phyloP scores from a whole-genome alignment of 2,888 invertebrate species.

The Netelia fuscicornis region DNA sequence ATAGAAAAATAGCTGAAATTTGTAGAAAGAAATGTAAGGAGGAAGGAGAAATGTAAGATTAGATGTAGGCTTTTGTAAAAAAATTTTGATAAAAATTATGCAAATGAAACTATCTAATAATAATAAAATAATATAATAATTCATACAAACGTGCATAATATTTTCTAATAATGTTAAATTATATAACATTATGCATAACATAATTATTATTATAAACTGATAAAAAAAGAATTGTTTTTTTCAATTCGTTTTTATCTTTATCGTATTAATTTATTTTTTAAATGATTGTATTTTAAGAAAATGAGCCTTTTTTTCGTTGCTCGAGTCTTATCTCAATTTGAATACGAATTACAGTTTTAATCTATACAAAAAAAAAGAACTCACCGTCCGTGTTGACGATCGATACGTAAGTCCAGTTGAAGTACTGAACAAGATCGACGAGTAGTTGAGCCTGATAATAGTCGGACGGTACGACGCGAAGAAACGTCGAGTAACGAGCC shows the following conservation, averaged over 20 bases:
- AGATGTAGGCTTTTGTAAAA: too few relatives aligned
- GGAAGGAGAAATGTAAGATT: too few relatives aligned
- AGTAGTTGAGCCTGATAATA: slow-evolving; percentile 91
- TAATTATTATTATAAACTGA: not conserved
- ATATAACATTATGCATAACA: not conserved
- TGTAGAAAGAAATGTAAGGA: too few relatives aligned
- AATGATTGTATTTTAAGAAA: not conserved
- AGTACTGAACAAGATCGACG: slow-evolving; percentile 88
- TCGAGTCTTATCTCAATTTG: slow-evolving; percentile 78
- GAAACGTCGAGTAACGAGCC: slow-evolving; percentile 90
- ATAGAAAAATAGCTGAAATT: too few relatives aligned
- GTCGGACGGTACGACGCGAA: slow-evolving; percentile 92
- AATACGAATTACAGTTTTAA: not conserved
- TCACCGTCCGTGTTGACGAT: slow-evolving; percentile 91
- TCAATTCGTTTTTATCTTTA: too few relatives aligned
- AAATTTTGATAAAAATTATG: too few relatives aligned
- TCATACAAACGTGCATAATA: too few relatives aligned
- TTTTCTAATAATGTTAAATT: too few relatives aligned
- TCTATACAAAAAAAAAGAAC: slow-evolving; percentile 71
- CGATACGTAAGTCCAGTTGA: slow-evolving; percentile 93
- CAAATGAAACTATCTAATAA: too few relatives aligned
- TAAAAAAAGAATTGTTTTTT: not conserved
- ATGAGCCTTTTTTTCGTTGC: not conserved
- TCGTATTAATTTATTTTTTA: too few relatives aligned
- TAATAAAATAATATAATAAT: too few relatives aligned